Evolutionary conservation across 2,113 vertebrate species (phyloP).

Genomic region (Eurystomus gularis): DNA sequence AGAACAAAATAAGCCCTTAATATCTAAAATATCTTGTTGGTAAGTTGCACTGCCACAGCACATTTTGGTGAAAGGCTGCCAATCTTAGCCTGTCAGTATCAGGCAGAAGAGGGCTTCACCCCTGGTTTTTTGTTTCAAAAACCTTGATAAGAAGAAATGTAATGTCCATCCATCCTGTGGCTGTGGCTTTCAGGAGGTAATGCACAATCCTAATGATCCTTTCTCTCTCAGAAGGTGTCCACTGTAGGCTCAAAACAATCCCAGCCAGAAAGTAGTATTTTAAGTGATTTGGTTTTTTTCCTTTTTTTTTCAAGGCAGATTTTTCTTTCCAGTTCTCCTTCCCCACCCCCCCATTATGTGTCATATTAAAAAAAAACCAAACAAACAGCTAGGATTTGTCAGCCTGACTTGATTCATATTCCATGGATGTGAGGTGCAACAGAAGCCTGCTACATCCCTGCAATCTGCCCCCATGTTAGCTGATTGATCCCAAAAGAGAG

Average conservation of each 20-base stretch:
- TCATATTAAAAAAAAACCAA: not conserved
- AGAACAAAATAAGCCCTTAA: not conserved
- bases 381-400: not conserved
- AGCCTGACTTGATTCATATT: not conserved
- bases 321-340: not conserved
- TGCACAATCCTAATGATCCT: too few relatives aligned
- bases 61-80: not conserved
- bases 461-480: conserved; percentile 28
- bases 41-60: not conserved
- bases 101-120: not conserved
- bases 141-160: too few relatives aligned
- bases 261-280: not conserved
- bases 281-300: not conserved
- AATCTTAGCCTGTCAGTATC: not conserved
- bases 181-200: too few relatives aligned
- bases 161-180: too few relatives aligned
- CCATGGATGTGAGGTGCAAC: not conserved
- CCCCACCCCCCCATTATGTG: not conserved
- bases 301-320: not conserved
- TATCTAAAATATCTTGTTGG: not conserved
- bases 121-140: too few relatives aligned
- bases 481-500: conserved; percentile 36
- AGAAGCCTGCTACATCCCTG: not conserved
- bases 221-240: too few relatives aligned
- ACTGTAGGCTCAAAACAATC: not conserved